phyloP scores from a whole-genome alignment of 2,797 vertebrate genomes.

The Ficedula albicollis region DNA sequence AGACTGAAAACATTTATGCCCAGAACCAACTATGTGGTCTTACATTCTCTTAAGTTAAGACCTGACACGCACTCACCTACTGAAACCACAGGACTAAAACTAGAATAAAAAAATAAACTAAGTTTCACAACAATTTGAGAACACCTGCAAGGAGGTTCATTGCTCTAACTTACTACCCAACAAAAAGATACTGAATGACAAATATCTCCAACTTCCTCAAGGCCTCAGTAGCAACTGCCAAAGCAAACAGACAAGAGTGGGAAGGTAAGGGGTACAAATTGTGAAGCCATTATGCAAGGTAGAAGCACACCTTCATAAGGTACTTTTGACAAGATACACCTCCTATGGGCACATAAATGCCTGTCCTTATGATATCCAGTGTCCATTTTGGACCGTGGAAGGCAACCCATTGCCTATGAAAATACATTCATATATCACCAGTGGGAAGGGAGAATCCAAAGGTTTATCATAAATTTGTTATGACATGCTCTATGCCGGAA shows the following conservation, averaged over 20 bases:
- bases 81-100: not conserved
- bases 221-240: not conserved
- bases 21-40: not conserved
- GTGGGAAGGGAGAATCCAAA: not conserved
- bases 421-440: not conserved
- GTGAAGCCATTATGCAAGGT: fast-evolving
- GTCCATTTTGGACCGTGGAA: not conserved
- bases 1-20: not conserved
- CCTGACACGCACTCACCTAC: not conserved
- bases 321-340: not conserved
- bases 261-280: not conserved
- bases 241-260: not conserved
- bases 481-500: not conserved
- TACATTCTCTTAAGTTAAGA: not conserved
- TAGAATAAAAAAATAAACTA: not conserved
- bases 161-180: not conserved
- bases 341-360: not conserved
- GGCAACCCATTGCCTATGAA: not conserved
- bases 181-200: not conserved
- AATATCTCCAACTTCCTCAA: not conserved
- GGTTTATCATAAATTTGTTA: not conserved
- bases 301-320: not conserved
- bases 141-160: not conserved
- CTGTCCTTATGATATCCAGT: not conserved
- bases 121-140: not conserved